These are phyloP conservation scores for Desmodus rotundus DNA, from an alignment of 2,113 vertebrate genomes.

Conservation along the genomic window DNA sequence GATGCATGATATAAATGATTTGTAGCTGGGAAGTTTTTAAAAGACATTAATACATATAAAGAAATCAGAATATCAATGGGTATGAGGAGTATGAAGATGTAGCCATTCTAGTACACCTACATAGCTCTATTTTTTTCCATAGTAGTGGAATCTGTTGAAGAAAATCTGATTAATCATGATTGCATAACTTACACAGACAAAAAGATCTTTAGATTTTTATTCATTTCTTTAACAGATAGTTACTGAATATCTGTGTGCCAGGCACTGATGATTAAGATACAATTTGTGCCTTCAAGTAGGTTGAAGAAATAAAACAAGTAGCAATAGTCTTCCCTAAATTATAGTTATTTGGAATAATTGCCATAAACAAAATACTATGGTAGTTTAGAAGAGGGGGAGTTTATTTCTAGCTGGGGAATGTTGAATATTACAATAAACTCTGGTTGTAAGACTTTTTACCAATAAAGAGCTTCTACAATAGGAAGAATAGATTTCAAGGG, in stretches of 20 bases:
- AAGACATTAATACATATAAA: conserved; percentile 22
- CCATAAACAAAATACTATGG: conserved; percentile 15
- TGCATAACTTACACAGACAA: not conserved
- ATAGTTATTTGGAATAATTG: conserved; percentile 29
- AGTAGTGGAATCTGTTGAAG: not conserved
- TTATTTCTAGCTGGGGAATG: conserved; percentile 6
- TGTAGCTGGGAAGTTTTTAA: not conserved
- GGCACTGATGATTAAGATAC: not conserved
- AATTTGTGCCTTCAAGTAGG: conserved; percentile 1
- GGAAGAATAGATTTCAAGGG: not conserved
- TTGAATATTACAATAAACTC: not conserved
- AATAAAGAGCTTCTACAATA: conserved; percentile 17
- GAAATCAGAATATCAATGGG: not conserved
- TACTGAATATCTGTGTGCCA: not conserved
- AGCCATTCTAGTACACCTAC: not conserved
- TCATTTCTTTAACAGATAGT: not conserved
- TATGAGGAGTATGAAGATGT: not conserved
- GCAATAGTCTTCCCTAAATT: conserved; percentile 19
- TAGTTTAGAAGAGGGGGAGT: not conserved
- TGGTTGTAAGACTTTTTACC: conserved; percentile 2
- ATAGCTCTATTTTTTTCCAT: not conserved
- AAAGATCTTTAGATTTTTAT: conserved; percentile 34
- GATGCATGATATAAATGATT: not conserved
- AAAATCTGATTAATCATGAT: not conserved
- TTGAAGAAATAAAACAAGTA: conserved; percentile 41